Base-by-base conservation (phyloP, 2,113 vertebrate genomes). In the Peromyscus maniculatus region DNA sequence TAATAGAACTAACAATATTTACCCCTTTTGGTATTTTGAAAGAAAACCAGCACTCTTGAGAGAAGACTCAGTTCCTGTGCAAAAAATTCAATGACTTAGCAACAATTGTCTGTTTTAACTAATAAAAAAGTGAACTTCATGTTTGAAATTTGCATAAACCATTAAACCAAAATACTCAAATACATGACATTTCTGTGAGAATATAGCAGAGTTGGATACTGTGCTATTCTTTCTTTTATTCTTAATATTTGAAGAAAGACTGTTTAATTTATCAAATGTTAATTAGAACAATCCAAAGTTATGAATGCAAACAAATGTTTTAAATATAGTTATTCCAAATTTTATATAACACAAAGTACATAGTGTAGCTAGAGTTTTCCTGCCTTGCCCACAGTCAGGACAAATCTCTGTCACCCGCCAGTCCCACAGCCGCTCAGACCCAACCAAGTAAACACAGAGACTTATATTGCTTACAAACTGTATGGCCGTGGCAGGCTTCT, bases 251-350 rank as follows among this genome's bases (percentile, higher is more conserved):
- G n/a, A 94, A 39, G 64, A 82, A 91, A 72, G 22, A 3, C 13
- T 67, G 87, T 92, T 10, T 74, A 74, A 17, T 62, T 96, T 94
- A 96, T n/a, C 33, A 80, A 93, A 78, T 24, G 33, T 79, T 26
- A 86, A 22, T 69, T 93, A 89, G 52, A 93, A 2, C 17, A 95
- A 92, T 19, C 12, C 17, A 67, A 82, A 92, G 66, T 46, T 46
- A 3, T 71, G 7, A 21, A 4, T 36, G 24, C 12, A 92, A 96
- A 87, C 7, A 92, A 89, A 90, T 89, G 36, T 90, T 95, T 79
- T 57, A 87, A 96, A 69, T 22, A 94, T 83, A 95, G 4, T 22
- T 52, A 71, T 86, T 92, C 78, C n/a, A 90, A 92, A 90, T 67
- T 82, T 62, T 87, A 83, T 19, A 22, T 78, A 89, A 71, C 46